Percentiles rank a stretch among this genome's conserved stretches.
Conservation (phyloP, 2,888 invertebrate species). For the Drosophila infuscata region DNA sequence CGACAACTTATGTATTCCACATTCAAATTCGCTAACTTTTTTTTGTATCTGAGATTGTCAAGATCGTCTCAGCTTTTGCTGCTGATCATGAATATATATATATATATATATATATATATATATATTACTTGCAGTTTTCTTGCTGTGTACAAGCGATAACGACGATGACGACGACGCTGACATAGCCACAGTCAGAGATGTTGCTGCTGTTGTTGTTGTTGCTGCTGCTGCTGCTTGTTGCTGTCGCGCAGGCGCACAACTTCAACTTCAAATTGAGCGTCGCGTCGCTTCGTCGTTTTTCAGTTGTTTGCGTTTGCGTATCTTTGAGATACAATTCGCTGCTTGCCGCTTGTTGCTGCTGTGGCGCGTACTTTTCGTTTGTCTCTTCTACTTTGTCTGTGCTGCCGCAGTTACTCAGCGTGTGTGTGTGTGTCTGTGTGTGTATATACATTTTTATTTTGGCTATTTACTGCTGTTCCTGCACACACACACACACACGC, state of each 20-base stretch:
- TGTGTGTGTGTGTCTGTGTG: constrained; percentile 22
- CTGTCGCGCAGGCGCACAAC: constrained; percentile 58
- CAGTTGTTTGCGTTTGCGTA: constrained; percentile 51
- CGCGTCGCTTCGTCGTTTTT: constrained; percentile 8
- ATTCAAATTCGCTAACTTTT: too few relatives aligned
- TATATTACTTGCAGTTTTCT: constrained; percentile 10
- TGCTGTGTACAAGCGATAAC: constrained; percentile 37
- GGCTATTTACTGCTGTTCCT: constrained; percentile 65
- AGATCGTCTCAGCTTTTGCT: too few relatives aligned
- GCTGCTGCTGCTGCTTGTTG: constrained; percentile 25
- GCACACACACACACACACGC: constrained; percentile 32
- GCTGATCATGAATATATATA: too few relatives aligned
- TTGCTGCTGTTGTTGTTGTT: constrained; percentile 9
- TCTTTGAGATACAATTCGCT: constrained; percentile 59
- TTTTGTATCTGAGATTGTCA: too few relatives aligned
- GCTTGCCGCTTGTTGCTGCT: constrained; percentile 22
- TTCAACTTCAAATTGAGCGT: constrained; percentile 30
- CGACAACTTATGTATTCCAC: too few relatives aligned
- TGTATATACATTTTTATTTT: constrained; percentile 41
- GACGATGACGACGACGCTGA: constrained; percentile 57
- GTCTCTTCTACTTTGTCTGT: constrained; percentile 53
- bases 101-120: too few relatives aligned
- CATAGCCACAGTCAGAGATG: constrained; percentile 58
- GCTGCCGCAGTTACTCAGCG: constrained; percentile 12
- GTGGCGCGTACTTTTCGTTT: constrained; percentile 54